Evolutionary conservation across 2,113 vertebrate genomes (phyloP).

Genomic region (Eulacestoma nigropectus): DNA sequence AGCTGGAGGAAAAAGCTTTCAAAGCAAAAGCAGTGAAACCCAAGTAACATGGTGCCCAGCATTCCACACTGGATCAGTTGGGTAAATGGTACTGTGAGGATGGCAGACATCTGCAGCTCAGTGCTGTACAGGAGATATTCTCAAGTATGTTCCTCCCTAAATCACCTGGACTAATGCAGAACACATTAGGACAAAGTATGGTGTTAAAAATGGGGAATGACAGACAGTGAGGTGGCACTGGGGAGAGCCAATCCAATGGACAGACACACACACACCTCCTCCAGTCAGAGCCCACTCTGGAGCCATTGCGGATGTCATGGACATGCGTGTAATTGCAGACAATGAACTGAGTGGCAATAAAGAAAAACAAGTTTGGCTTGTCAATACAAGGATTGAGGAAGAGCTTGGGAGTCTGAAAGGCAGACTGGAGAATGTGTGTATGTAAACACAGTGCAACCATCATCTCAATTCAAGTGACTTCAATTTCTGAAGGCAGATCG

Average conservation of each 20-base stretch:
- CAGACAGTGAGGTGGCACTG: background rate
- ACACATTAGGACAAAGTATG: background rate
- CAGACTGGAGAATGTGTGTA: background rate
- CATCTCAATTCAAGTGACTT: background rate
- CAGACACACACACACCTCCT: background rate
- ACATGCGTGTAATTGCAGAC: accelerated
- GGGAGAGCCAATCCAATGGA: background rate
- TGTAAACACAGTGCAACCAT: background rate
- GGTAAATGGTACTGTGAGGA: background rate
- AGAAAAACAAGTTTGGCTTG: background rate
- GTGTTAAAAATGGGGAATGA: background rate
- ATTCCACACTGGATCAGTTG: background rate
- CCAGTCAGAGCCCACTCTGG: background rate
- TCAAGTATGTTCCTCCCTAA: background rate
- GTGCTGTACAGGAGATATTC: background rate
- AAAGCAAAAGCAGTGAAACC: background rate
- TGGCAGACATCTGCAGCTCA: background rate
- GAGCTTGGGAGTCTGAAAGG: background rate
- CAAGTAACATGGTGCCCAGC: background rate
- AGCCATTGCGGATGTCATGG: accelerated
- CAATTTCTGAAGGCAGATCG: background rate
- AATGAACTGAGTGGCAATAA: background rate
- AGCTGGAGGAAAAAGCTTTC: background rate
- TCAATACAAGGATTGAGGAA: background rate
- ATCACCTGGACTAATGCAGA: background rate